phyloP scores from a whole-genome alignment of 1,140 invertebrate species.

The Magallana gigas region DNA sequence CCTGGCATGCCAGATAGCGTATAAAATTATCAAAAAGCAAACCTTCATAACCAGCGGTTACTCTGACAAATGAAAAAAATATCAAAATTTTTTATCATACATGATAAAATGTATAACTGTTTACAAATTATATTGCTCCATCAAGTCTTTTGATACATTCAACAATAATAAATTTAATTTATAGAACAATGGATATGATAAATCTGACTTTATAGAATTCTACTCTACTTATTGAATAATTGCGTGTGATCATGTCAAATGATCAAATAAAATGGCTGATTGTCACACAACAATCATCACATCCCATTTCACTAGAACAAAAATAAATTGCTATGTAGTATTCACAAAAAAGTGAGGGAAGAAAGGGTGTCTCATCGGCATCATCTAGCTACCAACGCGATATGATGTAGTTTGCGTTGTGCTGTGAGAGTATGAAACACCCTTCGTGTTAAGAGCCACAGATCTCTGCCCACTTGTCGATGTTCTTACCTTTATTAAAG shows the following conservation, averaged over 20 bases:
- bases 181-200: too few relatives aligned
- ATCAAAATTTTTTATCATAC: neutral
- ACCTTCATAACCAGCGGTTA: constrained; percentile 9
- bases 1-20: neutral
- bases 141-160: too few relatives aligned
- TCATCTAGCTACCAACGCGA: too few relatives aligned
- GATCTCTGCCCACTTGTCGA: constrained; percentile 19
- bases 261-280: neutral
- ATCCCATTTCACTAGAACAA: constrained; percentile 3
- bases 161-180: too few relatives aligned
- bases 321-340: neutral
- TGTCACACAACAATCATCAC: constrained; percentile 6
- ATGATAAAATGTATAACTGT: too few relatives aligned
- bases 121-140: too few relatives aligned
- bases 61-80: neutral
- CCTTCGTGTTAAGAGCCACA: constrained; percentile 28
- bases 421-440: constrained; percentile 12
- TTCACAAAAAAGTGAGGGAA: neutral
- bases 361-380: constrained; percentile 1
- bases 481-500: constrained; percentile 20
- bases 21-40: neutral
- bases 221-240: too few relatives aligned
- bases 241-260: too few relatives aligned
- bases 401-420: neutral
- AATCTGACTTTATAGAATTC: too few relatives aligned